Evolutionary conservation across 1,140 invertebrate species (phyloP), one percentile per base, ranked within the genome.

Genomic region (Chelonus insularis): DNA sequence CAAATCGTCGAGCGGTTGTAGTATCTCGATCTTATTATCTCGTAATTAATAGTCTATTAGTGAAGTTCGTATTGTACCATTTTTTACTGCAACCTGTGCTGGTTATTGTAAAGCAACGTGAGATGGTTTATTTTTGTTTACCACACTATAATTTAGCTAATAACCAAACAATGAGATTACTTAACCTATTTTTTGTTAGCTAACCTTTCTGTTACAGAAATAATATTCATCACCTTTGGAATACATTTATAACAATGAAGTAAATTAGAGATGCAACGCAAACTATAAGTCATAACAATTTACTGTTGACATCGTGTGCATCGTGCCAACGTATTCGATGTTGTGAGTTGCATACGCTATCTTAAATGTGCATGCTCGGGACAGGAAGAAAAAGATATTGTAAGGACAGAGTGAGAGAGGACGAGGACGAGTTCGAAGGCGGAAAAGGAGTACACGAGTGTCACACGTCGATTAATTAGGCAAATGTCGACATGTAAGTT

Each of bases 231-330:
- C 56, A 55, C 32, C 25, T 57, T 37, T 4, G 7, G 25, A 4
- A 7, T 29, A 29, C 7, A 7, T 29, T 3, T 29, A 29, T 3
- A 29, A 7, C 7, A 29, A 60, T 58, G 63, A 68, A 66, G 67
- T 68, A 69, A 71, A 77, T 78, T 68, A 72, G 65, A 68, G 71
- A 76, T 77, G 73, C 73, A 71, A 67, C 60, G 64, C 67, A 65
- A 64, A 60, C 56, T 57, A 64, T 64, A 64, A 64, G 69, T 72
- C 73, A 76, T 76, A 77, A 76, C 68, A 71, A 73, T 74, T 74
- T 72, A 78, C 71, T 66, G 72, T 72, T 72, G 69, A 71, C 73
- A 72, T 66, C 47, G 72, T 73, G 72, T 77, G 72, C 71, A 74
- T 78, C 68, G 69, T 68, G 68, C 66, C 69, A 71, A 37, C 36